A percentile compares a stretch with the other conserved stretches of the same genome.
phyloP scores from a whole-genome alignment of 2,113 vertebrate species.

The Syngnathus scovelli region DNA sequence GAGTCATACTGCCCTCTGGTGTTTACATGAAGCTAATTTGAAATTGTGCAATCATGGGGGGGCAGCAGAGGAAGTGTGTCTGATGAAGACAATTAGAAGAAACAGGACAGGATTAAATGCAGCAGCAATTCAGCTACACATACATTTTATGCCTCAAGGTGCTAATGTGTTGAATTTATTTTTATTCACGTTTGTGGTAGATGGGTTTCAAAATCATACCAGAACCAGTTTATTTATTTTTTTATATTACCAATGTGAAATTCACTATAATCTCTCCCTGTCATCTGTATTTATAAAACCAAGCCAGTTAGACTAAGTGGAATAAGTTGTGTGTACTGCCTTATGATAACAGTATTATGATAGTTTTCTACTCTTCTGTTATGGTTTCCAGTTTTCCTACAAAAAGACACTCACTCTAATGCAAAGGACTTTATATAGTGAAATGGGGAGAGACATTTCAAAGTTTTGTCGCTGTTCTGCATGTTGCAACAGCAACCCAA shows the following conservation, averaged over 20 bases:
- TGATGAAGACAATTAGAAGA: background rate
- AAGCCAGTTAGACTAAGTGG: too few species aligned
- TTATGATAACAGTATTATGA: background rate
- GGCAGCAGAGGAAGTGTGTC: background rate
- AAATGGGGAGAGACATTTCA: background rate
- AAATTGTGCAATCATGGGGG: background rate
- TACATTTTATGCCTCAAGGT: background rate
- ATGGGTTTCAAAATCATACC: background rate
- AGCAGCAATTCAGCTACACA: background rate
- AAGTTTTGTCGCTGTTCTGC: background rate
- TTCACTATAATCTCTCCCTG: too few species aligned
- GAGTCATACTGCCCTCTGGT: conserved; percentile 61
- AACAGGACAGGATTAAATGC: background rate
- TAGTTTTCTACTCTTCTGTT: background rate
- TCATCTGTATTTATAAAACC: too few species aligned
- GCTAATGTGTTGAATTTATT: background rate
- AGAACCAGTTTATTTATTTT: background rate
- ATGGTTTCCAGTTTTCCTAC: background rate
- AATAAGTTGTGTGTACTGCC: background rate
- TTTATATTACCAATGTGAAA: background rate
- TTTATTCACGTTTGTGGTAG: background rate
- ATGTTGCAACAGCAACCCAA: background rate
- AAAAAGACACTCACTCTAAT: background rate
- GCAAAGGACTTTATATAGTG: background rate
- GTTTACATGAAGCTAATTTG: background rate